Conservation (phyloP, 2,113 vertebrate species). For the Alexandromys fortis region DNA sequence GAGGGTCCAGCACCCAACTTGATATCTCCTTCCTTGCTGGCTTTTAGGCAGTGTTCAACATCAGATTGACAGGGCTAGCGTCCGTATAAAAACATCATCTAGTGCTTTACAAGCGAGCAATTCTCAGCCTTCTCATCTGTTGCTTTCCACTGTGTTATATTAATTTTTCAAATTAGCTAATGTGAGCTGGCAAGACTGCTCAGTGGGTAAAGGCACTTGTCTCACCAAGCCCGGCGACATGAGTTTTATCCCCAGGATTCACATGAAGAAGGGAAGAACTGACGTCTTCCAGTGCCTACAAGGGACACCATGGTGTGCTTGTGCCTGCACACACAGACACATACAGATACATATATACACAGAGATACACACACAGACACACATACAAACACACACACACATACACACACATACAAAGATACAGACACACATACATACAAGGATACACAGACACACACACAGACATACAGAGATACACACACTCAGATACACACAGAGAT, state of each 20-base stretch:
- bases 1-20: not conserved
- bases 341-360: not conserved
- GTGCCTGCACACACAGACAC: too few species aligned
- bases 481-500: not conserved
- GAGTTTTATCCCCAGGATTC: not conserved
- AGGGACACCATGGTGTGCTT: not conserved
- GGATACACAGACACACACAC: not conserved
- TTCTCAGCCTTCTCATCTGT: not conserved
- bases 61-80: conserved; percentile 44
- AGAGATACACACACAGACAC: not conserved
- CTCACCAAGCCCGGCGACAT: too few species aligned
- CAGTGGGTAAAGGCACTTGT: not conserved
- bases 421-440: too few species aligned
- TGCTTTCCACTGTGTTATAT: not conserved
- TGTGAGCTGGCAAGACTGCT: not conserved
- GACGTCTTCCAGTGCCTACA: not conserved
- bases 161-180: not conserved
- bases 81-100: not conserved
- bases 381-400: not conserved
- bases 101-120: not conserved
- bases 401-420: too few species aligned
- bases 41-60: conserved; percentile 23
- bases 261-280: not conserved
- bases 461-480: not conserved
- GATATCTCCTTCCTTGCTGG: conserved; percentile 10